phyloP scores from a whole-genome alignment of 2,797 vertebrate genomes.

The Cossypha dichroa region DNA sequence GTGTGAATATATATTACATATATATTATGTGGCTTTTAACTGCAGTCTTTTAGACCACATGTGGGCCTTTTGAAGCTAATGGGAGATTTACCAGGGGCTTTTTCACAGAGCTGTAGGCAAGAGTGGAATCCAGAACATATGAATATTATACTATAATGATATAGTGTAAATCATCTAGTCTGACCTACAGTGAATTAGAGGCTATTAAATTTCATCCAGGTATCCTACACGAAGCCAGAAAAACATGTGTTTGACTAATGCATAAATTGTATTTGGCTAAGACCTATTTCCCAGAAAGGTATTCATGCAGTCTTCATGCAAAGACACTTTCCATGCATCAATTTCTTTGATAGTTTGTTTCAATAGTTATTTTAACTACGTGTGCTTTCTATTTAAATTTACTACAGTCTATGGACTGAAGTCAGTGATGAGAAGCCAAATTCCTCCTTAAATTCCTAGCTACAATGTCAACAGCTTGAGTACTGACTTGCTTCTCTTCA shows the following conservation, averaged over 20 bases:
- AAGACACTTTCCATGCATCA: neutral
- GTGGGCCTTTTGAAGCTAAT: conserved; percentile 66
- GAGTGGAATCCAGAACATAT: conserved; percentile 31
- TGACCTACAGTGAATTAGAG: conserved; percentile 56
- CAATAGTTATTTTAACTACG: conserved; percentile 4
- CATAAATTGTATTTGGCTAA: conserved; percentile 49
- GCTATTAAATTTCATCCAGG: conserved; percentile 44
- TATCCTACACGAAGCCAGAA: conserved; percentile 35
- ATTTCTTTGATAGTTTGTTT: conserved; percentile 14
- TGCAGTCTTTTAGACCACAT: conserved; percentile 40
- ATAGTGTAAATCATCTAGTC: neutral
- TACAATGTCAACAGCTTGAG: neutral
- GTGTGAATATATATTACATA: conserved; percentile 43
- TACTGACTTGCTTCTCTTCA: neutral
- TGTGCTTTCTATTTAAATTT: neutral
- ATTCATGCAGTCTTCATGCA: neutral
- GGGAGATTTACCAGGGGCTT: conserved; percentile 70
- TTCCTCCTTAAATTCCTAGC: neutral
- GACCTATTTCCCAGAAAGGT: conserved; percentile 25
- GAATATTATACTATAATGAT: conserved; percentile 46
- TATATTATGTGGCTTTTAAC: conserved; percentile 56
- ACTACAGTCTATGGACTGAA: neutral
- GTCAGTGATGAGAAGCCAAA: neutral
- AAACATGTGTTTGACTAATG: conserved; percentile 58
- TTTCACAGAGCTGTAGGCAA: conserved; percentile 70